Evolutionary conservation across 2,888 invertebrate genomes (phyloP).

Genomic region (Enchytraeus crypticus): DNA sequence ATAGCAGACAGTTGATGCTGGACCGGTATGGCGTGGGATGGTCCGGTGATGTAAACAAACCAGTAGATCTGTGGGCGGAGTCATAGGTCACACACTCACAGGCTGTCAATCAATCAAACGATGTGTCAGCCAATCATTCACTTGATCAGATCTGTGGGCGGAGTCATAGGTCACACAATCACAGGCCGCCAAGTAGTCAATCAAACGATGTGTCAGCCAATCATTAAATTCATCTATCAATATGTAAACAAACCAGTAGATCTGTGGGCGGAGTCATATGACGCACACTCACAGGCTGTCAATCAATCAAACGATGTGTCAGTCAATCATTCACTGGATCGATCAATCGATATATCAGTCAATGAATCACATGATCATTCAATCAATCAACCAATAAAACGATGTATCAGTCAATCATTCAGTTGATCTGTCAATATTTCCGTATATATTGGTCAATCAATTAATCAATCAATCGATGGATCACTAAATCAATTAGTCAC

Average conservation of each 20-base stretch:
- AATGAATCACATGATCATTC: too few species aligned
- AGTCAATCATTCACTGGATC: too few species aligned
- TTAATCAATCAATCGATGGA: too few species aligned
- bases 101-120: conserved; percentile 66
- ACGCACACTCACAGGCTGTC: conserved; percentile 75
- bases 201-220: conserved; percentile 77
- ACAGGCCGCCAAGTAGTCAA: conserved; percentile 68
- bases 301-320: too few species aligned
- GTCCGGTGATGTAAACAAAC: conserved; percentile 74
- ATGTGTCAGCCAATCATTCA: conserved; percentile 74
- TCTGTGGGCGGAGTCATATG: conserved; percentile 71
- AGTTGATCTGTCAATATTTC: too few species aligned
- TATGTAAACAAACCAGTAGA: too few species aligned
- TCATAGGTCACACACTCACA: conserved; percentile 75
- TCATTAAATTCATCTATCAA: too few species aligned
- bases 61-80: conserved; percentile 69
- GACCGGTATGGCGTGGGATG: conserved; percentile 69
- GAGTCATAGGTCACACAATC: conserved; percentile 72
- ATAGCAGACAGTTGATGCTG: conserved; percentile 70
- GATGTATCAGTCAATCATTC: too few species aligned
- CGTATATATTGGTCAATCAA: too few species aligned
- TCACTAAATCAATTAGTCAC: too few species aligned
- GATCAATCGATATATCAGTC: too few species aligned
- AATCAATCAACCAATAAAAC: too few species aligned
- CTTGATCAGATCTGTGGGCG: conserved; percentile 69